A percentile compares a stretch with the other conserved stretches of the same genome.
phyloP scores from a whole-genome alignment of 2,797 vertebrate genomes.

The Lepilemur ruficaudatus region DNA sequence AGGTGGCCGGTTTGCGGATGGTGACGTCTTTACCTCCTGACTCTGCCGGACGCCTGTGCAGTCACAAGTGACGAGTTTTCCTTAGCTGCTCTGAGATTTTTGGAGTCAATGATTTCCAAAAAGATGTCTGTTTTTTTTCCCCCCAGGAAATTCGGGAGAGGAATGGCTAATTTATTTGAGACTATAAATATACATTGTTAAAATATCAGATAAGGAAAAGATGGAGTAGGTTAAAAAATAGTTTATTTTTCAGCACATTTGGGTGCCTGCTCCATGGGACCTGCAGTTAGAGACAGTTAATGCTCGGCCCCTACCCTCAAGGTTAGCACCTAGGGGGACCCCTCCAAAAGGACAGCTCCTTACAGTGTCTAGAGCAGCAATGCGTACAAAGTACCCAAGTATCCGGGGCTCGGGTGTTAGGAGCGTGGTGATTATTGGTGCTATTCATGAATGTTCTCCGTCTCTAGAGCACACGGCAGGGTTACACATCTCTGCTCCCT shows the following conservation, averaged over 20 bases:
- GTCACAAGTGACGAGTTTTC: background rate
- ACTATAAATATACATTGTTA: background rate
- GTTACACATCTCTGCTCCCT: background rate
- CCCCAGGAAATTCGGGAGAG: background rate
- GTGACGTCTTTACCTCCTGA: background rate
- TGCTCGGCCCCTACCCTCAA: fast-evolving
- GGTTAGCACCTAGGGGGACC: too few relatives aligned
- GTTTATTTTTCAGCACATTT: background rate
- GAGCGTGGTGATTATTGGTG: fast-evolving
- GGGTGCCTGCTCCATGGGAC: background rate
- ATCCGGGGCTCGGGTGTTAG: too few relatives aligned
- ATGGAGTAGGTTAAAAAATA: background rate
- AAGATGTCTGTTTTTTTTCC: background rate
- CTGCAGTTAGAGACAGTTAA: background rate
- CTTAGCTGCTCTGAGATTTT: background rate
- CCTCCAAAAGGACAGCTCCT: background rate
- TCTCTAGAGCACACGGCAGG: fast-evolving
- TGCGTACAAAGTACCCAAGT: fast-evolving
- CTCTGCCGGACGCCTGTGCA: background rate
- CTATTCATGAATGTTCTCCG: fast-evolving
- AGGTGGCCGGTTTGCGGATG: fast-evolving
- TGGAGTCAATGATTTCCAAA: background rate
- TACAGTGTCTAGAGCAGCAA: fast-evolving
- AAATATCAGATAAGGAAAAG: background rate
- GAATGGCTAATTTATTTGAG: background rate